Base-by-base conservation (phyloP, 2,797 vertebrate genomes). In the Okamejei kenojei region DNA sequence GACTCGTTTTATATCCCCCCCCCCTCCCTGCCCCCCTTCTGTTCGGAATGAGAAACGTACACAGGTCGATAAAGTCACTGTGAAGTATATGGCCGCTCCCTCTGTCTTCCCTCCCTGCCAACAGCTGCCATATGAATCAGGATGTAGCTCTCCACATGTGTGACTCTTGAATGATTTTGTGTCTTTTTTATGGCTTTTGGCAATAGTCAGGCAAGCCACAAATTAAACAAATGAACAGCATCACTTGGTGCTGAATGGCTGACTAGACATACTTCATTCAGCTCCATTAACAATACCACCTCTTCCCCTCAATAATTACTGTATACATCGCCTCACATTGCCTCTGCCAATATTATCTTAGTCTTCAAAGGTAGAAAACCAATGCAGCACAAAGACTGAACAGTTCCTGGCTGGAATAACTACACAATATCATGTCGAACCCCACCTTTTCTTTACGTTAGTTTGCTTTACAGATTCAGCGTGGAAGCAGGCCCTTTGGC, bases 191-290 rank as follows among this genome's bases (percentile, higher is more conserved):
- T 88, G 61, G 63, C n/a, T 88, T 76, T 38, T 92, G 68, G 90
- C 90, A 74, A 76, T 74, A 92, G 26, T 73, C 73, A 76, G 38
- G 76, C 90, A 92, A 54, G 71, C 38, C 90, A 92, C 90, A 76
- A 76, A 92, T 92, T 76, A 54, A 92, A 74, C n/a, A 21, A 91
- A 92, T 76, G 35, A 92, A 54, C 45, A 76, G 71, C 71, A 92
- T 6, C 71, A 92, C 35, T 92, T 76, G 90, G 71, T 76, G 65
- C 38, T 17, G 90, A 92, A 92, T 54, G 90, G 23, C 45, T 76
- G 71, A 54, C 71, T 7, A 29, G 68, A 74, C 76, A 54, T 92
- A 76, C 10, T 26, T 74, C 71, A 76, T 17, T 45, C 45, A 54
- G 71, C 38, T 76, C 68, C 10, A 74, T 92, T 54, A 92, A 74